Evolutionary conservation across 2,888 invertebrate genomes (phyloP).

Genomic region (Carabus problematicus): DNA sequence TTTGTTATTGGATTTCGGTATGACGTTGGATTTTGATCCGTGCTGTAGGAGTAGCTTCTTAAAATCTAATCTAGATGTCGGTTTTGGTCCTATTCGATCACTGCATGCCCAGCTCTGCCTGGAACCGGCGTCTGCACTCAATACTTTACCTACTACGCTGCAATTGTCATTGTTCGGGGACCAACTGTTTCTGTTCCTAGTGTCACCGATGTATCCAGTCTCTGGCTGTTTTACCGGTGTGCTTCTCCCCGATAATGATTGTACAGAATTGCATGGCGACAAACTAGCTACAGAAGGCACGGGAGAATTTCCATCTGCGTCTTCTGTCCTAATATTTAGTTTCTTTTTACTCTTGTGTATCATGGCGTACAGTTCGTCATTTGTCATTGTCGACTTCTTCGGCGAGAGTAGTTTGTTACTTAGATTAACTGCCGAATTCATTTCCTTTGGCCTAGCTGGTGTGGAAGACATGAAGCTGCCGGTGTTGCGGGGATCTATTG

Average conservation of each 20-base stretch:
- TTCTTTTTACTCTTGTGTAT: slow-evolving; percentile 80
- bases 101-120: slow-evolving; percentile 65
- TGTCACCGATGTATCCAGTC: slow-evolving; percentile 67
- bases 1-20: slow-evolving; percentile 67
- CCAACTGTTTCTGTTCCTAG: slow-evolving; percentile 70
- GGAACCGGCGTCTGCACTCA: slow-evolving; percentile 54
- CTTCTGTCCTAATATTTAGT: slow-evolving; percentile 69
- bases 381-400: slow-evolving; percentile 77
- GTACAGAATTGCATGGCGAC: slow-evolving; percentile 64
- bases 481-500: slow-evolving; percentile 70
- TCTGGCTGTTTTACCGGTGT: slow-evolving; percentile 61
- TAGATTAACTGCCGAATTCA: slow-evolving; percentile 61
- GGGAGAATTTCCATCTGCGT: slow-evolving; percentile 62
- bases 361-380: slow-evolving; percentile 78
- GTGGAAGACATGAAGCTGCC: slow-evolving; percentile 73
- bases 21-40: slow-evolving; percentile 69
- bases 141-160: slow-evolving; percentile 49
- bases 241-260: slow-evolving; percentile 45
- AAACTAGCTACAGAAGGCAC: slow-evolving; percentile 60
- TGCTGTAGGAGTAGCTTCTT: slow-evolving; percentile 81
- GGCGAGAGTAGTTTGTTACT: slow-evolving; percentile 67
- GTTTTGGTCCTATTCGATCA: slow-evolving; percentile 68
- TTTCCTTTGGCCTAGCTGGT: slow-evolving; percentile 61
- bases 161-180: slow-evolving; percentile 62
- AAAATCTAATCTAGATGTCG: slow-evolving; percentile 84